These are phyloP conservation scores for Sebastes vulpes DNA, from an alignment of 2,797 vertebrate genomes.

Conservation along the genomic window DNA sequence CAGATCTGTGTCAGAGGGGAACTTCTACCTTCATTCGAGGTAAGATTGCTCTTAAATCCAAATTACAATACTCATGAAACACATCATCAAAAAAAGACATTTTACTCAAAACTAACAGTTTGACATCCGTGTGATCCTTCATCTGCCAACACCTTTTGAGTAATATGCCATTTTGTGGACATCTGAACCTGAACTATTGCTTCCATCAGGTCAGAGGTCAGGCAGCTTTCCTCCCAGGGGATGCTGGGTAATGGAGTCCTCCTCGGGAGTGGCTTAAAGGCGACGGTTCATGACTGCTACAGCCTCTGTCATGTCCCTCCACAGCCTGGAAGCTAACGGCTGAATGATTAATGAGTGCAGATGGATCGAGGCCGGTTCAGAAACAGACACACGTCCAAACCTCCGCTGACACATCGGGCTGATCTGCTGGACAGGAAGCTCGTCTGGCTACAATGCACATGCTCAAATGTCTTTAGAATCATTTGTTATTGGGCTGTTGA, in stretches of 20 bases:
- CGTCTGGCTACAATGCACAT: not conserved
- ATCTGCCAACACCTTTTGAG: constrained; percentile 38
- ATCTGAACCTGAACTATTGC: constrained; percentile 47
- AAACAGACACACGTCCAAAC: constrained; percentile 21
- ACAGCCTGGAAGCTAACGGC: constrained; percentile 35
- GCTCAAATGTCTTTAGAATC: not conserved
- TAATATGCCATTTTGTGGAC: constrained; percentile 35
- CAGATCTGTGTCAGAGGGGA: constrained; percentile 55
- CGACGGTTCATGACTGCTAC: constrained; percentile 28
- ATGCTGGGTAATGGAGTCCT: constrained; percentile 60
- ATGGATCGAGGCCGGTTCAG: constrained; percentile 25
- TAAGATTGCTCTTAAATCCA: constrained; percentile 50
- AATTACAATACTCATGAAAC: constrained; percentile 22
- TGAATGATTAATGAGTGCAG: constrained; percentile 32
- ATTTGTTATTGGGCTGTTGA: not conserved
- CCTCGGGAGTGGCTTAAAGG: constrained; percentile 34
- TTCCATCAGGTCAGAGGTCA: constrained; percentile 51
- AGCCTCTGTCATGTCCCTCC: constrained; percentile 39
- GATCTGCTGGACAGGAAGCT: constrained; percentile 25
- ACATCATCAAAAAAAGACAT: constrained; percentile 23
- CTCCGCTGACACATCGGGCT: constrained; percentile 12
- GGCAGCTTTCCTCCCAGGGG: constrained; percentile 32
- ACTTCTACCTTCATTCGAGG: constrained; percentile 61
- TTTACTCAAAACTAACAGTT: constrained; percentile 43
- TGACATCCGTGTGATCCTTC: constrained; percentile 2